Conservation (phyloP, 1,140 invertebrate species). For the Papilio dardanus region DNA sequence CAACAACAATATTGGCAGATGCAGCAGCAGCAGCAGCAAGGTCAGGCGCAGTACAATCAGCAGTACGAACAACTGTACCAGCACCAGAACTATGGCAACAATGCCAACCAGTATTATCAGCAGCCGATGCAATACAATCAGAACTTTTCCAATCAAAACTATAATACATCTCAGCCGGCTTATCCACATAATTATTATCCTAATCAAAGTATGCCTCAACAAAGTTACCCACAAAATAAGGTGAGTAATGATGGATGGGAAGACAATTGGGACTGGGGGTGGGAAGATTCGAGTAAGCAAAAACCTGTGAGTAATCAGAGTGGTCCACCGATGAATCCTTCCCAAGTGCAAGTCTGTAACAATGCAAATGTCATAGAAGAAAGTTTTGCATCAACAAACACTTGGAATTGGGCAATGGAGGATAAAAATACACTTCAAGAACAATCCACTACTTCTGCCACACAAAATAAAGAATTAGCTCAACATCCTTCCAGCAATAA, state of each 20-base stretch:
- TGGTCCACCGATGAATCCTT: constrained; percentile 39
- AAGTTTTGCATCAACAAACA: constrained; percentile 72
- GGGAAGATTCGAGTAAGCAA: constrained; percentile 76
- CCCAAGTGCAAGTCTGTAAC: constrained; percentile 52
- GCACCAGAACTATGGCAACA: constrained; percentile 41
- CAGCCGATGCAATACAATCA: constrained; percentile 60
- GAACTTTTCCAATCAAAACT: constrained; percentile 65
- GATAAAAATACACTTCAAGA: constrained; percentile 63
- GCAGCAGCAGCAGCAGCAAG: constrained; percentile 53
- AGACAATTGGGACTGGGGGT: constrained; percentile 81
- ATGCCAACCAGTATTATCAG: constrained; percentile 60
- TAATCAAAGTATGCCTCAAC: constrained; percentile 58
- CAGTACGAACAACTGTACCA: constrained; percentile 59
- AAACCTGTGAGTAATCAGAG: constrained; percentile 45
- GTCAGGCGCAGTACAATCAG: constrained; percentile 60
- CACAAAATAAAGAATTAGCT: constrained; percentile 39
- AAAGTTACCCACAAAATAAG: constrained; percentile 58
- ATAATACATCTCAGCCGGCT: constrained; percentile 56
- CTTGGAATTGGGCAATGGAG: constrained; percentile 78
- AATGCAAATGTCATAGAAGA: constrained; percentile 80
- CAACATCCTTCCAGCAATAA: constrained; percentile 39
- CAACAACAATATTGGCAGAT: constrained; percentile 59
- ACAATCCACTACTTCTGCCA: constrained; percentile 33
- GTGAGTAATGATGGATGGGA: constrained; percentile 68
- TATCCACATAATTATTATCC: constrained; percentile 69